These are phyloP conservation scores for Listronotus bonariensis DNA, from an alignment of 1,140 invertebrate genomes.

Conservation along the genomic window DNA sequence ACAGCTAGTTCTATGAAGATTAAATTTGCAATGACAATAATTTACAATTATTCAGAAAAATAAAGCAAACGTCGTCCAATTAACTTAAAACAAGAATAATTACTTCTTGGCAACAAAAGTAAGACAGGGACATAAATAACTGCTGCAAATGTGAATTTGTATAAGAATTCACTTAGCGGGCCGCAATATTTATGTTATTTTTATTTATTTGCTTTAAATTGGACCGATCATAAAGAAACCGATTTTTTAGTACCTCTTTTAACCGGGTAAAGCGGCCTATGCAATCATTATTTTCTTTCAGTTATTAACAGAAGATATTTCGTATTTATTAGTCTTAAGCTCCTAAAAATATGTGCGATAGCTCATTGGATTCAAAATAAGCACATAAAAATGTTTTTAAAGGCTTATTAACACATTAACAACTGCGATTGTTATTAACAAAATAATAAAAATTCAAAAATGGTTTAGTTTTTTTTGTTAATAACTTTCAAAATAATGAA, in stretches of 20 bases:
- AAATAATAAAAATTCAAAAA: too few relatives aligned
- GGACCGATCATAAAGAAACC: constrained; percentile 5
- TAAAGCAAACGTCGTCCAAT: constrained; percentile 25
- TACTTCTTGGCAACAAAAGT: constrained; percentile 1
- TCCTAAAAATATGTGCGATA: too few relatives aligned
- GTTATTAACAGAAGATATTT: neutral
- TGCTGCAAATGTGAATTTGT: constrained; percentile 13
- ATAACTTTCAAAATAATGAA: too few relatives aligned
- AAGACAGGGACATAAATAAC: constrained; percentile 16
- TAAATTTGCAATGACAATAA: constrained; percentile 23
- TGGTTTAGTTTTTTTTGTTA: too few relatives aligned
- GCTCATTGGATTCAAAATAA: too few relatives aligned
- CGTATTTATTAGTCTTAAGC: too few relatives aligned
- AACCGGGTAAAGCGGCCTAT: neutral
- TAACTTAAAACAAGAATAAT: constrained; percentile 23
- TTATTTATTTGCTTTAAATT: constrained; percentile 20
- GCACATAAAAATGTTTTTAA: too few relatives aligned
- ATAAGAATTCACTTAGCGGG: constrained; percentile 10
- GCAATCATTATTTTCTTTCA: constrained; percentile 9
- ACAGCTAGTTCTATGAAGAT: neutral
- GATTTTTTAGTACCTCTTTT: neutral
- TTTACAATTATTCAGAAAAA: constrained; percentile 28
- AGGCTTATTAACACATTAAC: too few relatives aligned
- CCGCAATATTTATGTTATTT: constrained; percentile 12
- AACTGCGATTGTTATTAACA: too few relatives aligned